A percentile compares a stretch with the other conserved stretches of the same genome.
Conservation (phyloP, 2,797 vertebrate species). For the Nyctalus aviator region DNA sequence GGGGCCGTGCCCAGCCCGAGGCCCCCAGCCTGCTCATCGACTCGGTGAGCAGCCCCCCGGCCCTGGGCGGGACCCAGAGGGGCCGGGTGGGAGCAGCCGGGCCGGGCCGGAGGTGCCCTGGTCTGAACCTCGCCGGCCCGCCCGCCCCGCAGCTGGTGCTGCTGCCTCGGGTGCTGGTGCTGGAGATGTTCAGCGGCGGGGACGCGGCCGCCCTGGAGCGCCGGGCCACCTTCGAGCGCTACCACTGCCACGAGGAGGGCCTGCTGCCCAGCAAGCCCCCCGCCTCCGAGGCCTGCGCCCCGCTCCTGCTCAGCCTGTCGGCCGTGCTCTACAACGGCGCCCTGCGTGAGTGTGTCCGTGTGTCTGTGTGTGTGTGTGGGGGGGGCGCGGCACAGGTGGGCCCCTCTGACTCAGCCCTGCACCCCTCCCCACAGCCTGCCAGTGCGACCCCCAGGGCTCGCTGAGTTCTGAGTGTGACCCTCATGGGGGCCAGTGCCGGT, state of each 20-base stretch:
- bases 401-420: background rate
- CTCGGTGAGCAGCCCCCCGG: constrained; percentile 90
- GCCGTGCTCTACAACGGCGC: constrained; percentile 94
- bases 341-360: constrained; percentile 88
- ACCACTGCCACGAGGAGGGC: constrained; percentile 93
- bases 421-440: constrained; percentile 90
- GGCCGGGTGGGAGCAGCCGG: background rate
- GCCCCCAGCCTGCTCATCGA: constrained; percentile 92
- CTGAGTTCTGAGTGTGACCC: constrained; percentile 94
- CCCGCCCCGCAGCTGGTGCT: constrained; percentile 90
- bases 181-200: constrained; percentile 96
- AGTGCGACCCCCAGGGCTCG: constrained; percentile 95
- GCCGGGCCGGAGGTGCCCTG: background rate
- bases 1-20: constrained; percentile 85
- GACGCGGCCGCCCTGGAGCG: constrained; percentile 90
- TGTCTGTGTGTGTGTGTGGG: background rate
- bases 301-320: constrained; percentile 94
- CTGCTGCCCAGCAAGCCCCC: constrained; percentile 86
- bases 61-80: background rate
- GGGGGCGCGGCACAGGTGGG: background rate
- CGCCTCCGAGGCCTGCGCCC: constrained; percentile 92
- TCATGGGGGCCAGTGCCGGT: constrained; percentile 94
- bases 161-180: constrained; percentile 92
- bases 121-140: background rate
- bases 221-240: constrained; percentile 93